Evolutionary conservation across 2,888 invertebrate species (phyloP), one percentile per base, ranked within the genome.

Genomic region (Gerris lacustris): DNA sequence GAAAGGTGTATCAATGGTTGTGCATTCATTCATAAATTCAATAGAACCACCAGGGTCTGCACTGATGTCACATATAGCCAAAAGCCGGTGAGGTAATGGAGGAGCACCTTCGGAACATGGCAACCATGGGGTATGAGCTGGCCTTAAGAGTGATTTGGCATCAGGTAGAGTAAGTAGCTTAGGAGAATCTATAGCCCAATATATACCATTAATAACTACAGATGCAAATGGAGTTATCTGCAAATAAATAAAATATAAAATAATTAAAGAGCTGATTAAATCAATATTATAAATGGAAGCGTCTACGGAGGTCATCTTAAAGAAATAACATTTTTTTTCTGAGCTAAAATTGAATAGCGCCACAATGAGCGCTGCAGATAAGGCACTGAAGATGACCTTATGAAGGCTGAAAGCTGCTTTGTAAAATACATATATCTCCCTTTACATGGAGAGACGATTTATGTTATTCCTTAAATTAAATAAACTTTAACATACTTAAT

Each of bases 21-120:
- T 99, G 80, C 98, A 99, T 79, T 98, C 98, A 78, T 96, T 95
- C 98, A 99, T 98, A 79, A 99, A 99, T 81, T 99, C 98, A 71
- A 98, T 96, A 63, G 95, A 95, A 70, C 96, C 96, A 0, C 98
- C 97, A 0, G 99, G 99, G 82, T 99, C 99, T 0, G 99, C 99
- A 0, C 96, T 96, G 78, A 99, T 98, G 80, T 99, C 99, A 80
- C 98, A 98, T 77, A 99, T 95, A 5, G 89, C 93, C 74, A 99
- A 82, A 87, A 98, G 91, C 74, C 96, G 84, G 79, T 94, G 94
- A 0, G 95, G 94, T 67, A 95, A 80, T 0, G 91, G 88, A 0
- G 95, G 95, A 0, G 93, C 90, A 5, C 76, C 94, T 70, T 90
- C 86, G 75, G 92, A 92, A 45, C 89, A 90, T 0, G 94, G 94